Evolutionary conservation across 2,888 invertebrate genomes (phyloP).

Genomic region (Lysandra bellargus): DNA sequence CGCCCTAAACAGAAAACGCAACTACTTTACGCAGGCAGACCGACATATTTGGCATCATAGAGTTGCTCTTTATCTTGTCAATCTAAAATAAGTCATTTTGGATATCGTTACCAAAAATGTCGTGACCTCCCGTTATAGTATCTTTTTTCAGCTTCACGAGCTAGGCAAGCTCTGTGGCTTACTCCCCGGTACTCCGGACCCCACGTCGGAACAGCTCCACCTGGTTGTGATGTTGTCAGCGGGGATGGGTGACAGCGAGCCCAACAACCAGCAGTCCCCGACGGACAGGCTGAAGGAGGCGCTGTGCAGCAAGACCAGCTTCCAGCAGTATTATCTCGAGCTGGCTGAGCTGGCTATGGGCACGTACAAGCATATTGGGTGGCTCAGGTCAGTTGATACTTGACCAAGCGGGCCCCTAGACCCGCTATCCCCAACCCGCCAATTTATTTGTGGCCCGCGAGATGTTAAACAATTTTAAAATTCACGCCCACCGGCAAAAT

Average conservation of each 20-base stretch:
- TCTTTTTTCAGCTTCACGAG: slow-evolving; percentile 83
- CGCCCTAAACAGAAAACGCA: no score
- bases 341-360: slow-evolving; percentile 97
- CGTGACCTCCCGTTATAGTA: no score
- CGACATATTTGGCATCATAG: no score
- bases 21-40: no score
- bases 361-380: slow-evolving; percentile 95
- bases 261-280: slow-evolving; percentile 78
- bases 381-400: slow-evolving; percentile 69
- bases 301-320: slow-evolving; percentile 92
- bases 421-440: no score
- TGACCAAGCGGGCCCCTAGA: no score
- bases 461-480: no score
- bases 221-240: slow-evolving; percentile 94
- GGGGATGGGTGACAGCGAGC: slow-evolving; percentile 91
- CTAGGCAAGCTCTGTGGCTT: slow-evolving; percentile 95
- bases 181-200: slow-evolving; percentile 88
- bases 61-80: no score
- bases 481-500: no score
- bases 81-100: no score
- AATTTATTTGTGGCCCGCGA: no score
- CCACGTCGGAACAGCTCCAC: slow-evolving; percentile 93
- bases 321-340: slow-evolving; percentile 95
- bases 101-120: no score
- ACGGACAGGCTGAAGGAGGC: slow-evolving; percentile 94